Conservation (phyloP, 2,797 vertebrate species). For the Diglossa cyanea region DNA sequence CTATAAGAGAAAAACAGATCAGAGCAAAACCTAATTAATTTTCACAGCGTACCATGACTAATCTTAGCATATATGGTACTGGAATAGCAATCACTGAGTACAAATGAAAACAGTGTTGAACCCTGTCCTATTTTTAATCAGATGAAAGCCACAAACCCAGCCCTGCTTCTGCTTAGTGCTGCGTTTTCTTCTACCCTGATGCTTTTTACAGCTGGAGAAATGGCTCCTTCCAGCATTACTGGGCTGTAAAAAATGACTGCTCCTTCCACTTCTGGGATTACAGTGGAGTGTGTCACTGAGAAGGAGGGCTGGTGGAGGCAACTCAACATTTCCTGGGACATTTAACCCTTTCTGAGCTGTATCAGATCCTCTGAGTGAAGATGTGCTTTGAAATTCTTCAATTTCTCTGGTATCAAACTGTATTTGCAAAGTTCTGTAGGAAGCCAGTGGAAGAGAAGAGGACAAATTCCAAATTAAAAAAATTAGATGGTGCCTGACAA, state of each 20-base stretch:
- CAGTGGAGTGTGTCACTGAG: neutral
- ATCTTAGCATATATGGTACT: conserved; percentile 59
- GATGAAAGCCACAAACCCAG: conserved; percentile 43
- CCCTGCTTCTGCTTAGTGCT: conserved; percentile 47
- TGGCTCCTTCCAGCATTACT: conserved; percentile 10
- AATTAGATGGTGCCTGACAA: neutral
- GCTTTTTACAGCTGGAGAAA: conserved; percentile 61
- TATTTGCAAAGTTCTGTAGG: neutral
- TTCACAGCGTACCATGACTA: conserved; percentile 47
- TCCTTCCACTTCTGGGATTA: conserved; percentile 20
- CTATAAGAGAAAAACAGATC: conserved; percentile 17
- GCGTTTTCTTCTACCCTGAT: conserved; percentile 40
- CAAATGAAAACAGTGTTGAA: conserved; percentile 49
- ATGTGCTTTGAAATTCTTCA: neutral
- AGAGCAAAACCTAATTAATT: conserved; percentile 63
- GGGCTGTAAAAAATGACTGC: conserved; percentile 30
- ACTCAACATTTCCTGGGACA: neutral
- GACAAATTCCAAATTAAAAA: neutral
- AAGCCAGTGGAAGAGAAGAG: neutral
- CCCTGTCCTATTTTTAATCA: conserved; percentile 64
- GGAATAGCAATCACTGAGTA: conserved; percentile 40
- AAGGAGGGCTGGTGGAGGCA: neutral
- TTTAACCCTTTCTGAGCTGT: neutral
- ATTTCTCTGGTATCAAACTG: accelerated
- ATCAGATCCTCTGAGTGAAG: neutral